Conservation (phyloP, 2,888 invertebrate genomes). For the Eilema griseolum region DNA sequence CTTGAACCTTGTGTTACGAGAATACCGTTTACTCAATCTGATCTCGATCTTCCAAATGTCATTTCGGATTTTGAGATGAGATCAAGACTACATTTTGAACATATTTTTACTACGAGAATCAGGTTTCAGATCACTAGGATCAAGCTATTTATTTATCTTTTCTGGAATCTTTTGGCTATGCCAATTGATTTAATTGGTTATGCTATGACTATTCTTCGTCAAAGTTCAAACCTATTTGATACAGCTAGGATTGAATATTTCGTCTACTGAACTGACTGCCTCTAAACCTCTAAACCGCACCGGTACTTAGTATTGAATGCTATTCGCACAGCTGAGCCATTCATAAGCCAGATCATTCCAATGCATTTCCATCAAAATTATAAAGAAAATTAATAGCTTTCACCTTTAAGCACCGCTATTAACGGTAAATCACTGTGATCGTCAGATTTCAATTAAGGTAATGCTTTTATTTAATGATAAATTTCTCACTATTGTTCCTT, state of each 20-base stretch:
- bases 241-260: background rate
- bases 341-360: background rate
- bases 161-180: background rate
- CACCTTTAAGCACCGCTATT: conserved; percentile 2
- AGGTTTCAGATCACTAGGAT: too few relatives aligned
- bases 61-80: too few relatives aligned
- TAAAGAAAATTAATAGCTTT: conserved; percentile 4
- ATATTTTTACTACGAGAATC: too few relatives aligned
- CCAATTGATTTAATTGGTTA: too few relatives aligned
- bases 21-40: too few relatives aligned
- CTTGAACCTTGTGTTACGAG: too few relatives aligned
- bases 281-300: background rate
- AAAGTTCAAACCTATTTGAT: background rate
- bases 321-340: background rate
- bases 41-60: too few relatives aligned
- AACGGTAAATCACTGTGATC: background rate
- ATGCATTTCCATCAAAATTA: background rate
- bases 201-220: background rate
- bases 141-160: too few relatives aligned
- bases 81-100: too few relatives aligned
- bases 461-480: background rate
- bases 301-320: background rate
- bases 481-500: background rate
- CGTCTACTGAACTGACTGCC: background rate
- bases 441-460: conserved; percentile 5